Conservation (phyloP, 23 tunicate species). For the Oikopleura albicans region DNA sequence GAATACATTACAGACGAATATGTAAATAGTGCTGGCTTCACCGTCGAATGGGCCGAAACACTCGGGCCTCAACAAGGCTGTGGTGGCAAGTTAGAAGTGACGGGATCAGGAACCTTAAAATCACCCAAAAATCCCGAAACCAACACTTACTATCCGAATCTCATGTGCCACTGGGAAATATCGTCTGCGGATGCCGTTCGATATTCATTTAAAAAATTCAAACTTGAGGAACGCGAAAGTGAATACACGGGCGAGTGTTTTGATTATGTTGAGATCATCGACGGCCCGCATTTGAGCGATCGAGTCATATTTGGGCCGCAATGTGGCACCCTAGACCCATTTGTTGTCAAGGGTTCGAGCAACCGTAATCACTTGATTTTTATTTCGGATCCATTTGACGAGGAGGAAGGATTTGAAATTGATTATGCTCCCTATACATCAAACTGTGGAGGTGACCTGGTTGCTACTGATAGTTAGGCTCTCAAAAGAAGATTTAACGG, state of each 20-base stretch:
- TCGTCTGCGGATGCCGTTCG: neutral
- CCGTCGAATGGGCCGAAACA: neutral
- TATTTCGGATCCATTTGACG: neutral
- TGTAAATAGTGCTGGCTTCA: neutral
- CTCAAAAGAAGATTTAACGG: no score
- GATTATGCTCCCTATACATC: neutral
- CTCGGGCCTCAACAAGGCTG: neutral
- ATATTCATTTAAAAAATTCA: neutral
- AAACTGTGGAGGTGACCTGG: neutral
- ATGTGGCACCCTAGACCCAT: neutral
- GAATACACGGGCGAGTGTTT: neutral
- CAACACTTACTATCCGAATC: neutral
- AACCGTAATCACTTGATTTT: neutral
- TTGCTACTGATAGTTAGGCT: neutral
- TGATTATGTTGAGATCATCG: conserved; percentile 10
- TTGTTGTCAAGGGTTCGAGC: neutral
- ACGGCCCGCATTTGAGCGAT: neutral
- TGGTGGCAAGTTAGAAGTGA: neutral
- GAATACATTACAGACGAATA: neutral
- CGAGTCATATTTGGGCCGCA: neutral
- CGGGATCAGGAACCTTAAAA: neutral
- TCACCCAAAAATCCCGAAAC: neutral
- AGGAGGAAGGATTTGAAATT: neutral
- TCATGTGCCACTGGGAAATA: neutral
- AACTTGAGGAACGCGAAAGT: neutral